phyloP scores from a whole-genome alignment of 2,888 invertebrate genomes.

The Lasioglossum figueresi region DNA sequence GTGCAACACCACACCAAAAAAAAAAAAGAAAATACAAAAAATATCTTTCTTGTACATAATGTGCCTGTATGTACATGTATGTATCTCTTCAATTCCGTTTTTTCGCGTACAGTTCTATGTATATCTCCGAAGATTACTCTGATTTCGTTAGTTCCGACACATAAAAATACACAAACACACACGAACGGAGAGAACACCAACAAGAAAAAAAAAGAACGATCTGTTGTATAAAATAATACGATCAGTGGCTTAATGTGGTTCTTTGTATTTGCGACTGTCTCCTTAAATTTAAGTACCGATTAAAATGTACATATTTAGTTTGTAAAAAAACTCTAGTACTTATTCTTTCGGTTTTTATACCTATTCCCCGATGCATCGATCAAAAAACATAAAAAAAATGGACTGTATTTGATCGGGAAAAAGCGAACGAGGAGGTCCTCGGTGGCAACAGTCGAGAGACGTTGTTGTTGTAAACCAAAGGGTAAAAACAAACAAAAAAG shows the following conservation, averaged over 20 bases:
- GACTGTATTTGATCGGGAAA: not conserved
- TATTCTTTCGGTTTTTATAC: constrained; percentile 53
- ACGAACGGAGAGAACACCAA: not conserved
- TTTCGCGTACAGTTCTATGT: constrained; percentile 56
- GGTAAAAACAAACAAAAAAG: not conserved
- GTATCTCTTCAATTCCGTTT: constrained; percentile 46
- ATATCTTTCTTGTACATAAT: constrained; percentile 61
- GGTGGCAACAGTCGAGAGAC: constrained; percentile 20
- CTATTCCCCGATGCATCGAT: constrained; percentile 34
- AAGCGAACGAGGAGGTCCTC: constrained; percentile 40
- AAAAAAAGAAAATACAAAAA: constrained; percentile 16
- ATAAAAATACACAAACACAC: constrained; percentile 2
- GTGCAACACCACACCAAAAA: constrained; percentile 36
- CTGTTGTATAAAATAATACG: constrained; percentile 49
- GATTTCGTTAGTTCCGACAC: constrained; percentile 60
- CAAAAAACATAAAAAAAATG: not conserved
- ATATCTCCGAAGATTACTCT: constrained; percentile 43
- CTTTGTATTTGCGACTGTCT: constrained; percentile 62
- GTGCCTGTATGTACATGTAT: constrained; percentile 62
- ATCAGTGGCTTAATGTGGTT: constrained; percentile 54
- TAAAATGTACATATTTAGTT: constrained; percentile 66
- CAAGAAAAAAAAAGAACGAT: constrained; percentile 3
- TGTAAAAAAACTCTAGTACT: constrained; percentile 36
- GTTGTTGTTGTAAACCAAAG: constrained; percentile 30
- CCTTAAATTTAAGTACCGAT: constrained; percentile 57